Conservation (phyloP, 35 echinoderm and acorn worm genomes). For the Strongylocentrotus purpuratus region DNA sequence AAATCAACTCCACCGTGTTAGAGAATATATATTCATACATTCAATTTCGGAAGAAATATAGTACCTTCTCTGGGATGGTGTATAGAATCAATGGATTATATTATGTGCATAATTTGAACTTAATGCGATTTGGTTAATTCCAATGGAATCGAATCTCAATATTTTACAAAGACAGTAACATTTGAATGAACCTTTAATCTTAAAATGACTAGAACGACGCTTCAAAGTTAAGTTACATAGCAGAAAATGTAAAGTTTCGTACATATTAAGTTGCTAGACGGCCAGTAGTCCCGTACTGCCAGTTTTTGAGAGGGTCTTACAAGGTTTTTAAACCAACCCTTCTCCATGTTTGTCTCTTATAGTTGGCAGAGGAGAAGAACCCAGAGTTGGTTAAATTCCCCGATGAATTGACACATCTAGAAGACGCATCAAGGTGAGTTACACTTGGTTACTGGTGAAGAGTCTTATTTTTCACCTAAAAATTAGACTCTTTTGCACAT, state of each 20-base stretch:
- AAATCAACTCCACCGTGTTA: background rate
- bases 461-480: background rate
- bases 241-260: too few relatives aligned
- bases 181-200: too few relatives aligned
- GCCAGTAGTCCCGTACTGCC: too few relatives aligned
- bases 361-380: slow-evolving; percentile 86
- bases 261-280: too few relatives aligned
- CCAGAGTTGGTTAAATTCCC: slow-evolving; percentile 76
- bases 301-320: too few relatives aligned
- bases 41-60: background rate
- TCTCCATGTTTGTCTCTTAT: background rate
- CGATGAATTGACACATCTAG: slow-evolving; percentile 77
- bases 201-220: too few relatives aligned
- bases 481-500: background rate
- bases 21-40: background rate
- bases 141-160: too few relatives aligned
- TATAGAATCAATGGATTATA: too few relatives aligned
- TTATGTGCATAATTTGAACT: too few relatives aligned
- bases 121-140: too few relatives aligned
- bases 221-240: too few relatives aligned
- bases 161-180: too few relatives aligned
- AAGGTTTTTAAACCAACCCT: background rate
- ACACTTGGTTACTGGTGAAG: background rate
- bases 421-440: slow-evolving; percentile 80
- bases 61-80: background rate